These are phyloP conservation scores for Riptortus pedestris DNA, from an alignment of 1,140 invertebrate genomes.

Conservation along the genomic window DNA sequence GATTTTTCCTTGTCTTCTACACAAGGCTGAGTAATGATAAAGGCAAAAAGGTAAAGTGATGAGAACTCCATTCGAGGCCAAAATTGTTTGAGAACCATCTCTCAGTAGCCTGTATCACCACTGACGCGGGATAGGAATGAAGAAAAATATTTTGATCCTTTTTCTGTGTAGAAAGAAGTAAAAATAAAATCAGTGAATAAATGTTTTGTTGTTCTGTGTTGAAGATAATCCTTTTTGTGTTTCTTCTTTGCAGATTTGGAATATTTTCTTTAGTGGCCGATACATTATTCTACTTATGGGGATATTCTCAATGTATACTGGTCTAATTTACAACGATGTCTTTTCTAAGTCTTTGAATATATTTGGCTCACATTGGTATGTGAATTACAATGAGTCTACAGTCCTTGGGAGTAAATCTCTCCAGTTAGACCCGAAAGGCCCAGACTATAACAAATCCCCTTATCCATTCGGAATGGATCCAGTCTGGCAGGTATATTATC, in stretches of 20 bases:
- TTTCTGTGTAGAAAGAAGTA: no score
- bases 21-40: no score
- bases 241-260: constrained; percentile 65
- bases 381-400: constrained; percentile 45
- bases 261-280: constrained; percentile 93
- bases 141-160: no score
- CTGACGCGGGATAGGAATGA: no score
- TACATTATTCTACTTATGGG: constrained; percentile 99
- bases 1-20: no score
- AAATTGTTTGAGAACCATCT: no score
- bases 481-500: constrained; percentile 64
- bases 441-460: constrained; percentile 49
- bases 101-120: no score
- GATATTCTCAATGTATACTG: constrained; percentile 94
- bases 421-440: constrained; percentile 51
- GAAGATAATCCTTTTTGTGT: neutral
- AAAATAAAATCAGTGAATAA: no score
- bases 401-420: constrained; percentile 43
- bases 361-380: constrained; percentile 84
- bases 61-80: no score
- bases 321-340: constrained; percentile 95
- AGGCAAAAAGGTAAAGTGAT: no score
- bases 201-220: no score
- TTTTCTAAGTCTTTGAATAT: constrained; percentile 96
- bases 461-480: constrained; percentile 91